Evolutionary conservation across 2,888 invertebrate genomes (phyloP), one percentile per base, ranked within the genome.

Genomic region (Lasioglossum lativentre): DNA sequence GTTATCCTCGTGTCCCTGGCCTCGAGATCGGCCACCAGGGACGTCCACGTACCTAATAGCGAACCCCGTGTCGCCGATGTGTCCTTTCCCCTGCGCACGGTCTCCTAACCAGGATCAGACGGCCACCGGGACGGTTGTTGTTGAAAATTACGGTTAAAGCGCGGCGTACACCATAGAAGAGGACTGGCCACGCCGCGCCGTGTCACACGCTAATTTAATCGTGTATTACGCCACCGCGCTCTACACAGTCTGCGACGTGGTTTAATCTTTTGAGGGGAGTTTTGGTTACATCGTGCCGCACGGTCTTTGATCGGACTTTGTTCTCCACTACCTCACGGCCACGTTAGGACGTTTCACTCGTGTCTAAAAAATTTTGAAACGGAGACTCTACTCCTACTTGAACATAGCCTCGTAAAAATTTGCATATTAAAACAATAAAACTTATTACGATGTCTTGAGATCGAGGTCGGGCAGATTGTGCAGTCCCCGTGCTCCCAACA

Each of bases 81-180:
- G 82, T 86, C 89, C 84, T 87, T 81, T 85, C 83, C 83, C 80
- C 75, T 77, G 75, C 85, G 73, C 63, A 83, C 72, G 66, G 71
- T 79, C 75, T 79, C 45, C 68, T 66, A 34, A 85, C 52, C 70
- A 73, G 79, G 78, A 87, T 75, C 78, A 78, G 81, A 75, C 78
- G 78, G 82, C 86, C 86, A 75, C 86, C 56, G 52, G 77, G 81
- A 78, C 83, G 85, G 75, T 79, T 83, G 83, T 86, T 81, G 83
- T 81, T 71, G 86, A 83, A 86, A 87, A 86, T 87, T 87, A 87
- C 86, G 80, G 75, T 66, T 34, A 34, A 42, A 81, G 75, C 30
- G 72, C 42, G 38, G 40, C 30, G 70, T 34, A 56, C 63, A 78
- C 59, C 30, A 42, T 23, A 14, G 75, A 75, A 80, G 68, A 68